Conservation (phyloP, 2,113 vertebrate species). For the Colius striatus region DNA sequence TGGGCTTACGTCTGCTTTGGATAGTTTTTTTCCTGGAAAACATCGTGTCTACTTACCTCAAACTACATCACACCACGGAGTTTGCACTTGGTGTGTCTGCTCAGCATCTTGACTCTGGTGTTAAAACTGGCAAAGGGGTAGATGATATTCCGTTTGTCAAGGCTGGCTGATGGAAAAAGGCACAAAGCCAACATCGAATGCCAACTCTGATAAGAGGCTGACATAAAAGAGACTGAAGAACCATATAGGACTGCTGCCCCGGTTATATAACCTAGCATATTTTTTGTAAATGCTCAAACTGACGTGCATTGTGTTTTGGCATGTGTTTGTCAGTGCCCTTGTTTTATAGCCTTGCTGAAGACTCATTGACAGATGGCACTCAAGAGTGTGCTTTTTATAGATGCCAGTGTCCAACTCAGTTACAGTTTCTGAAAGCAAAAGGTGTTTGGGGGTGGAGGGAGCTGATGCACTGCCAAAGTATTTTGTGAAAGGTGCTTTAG, state of each 20-base stretch:
- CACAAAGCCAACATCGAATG: conserved; percentile 18
- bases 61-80: not conserved
- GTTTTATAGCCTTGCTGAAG: conserved; percentile 60
- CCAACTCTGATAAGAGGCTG: conserved; percentile 55
- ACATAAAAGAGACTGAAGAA: not conserved
- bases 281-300: conserved; percentile 15
- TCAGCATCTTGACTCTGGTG: conserved; percentile 31
- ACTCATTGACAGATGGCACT: conserved; percentile 52
- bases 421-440: conserved; percentile 61
- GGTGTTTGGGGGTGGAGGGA: conserved; percentile 55
- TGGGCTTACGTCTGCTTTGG: not conserved
- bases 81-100: not conserved
- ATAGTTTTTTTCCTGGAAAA: conserved; percentile 30
- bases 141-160: conserved; percentile 8
- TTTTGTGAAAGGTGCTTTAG: conserved; percentile 57
- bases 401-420: conserved; percentile 27
- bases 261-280: not conserved
- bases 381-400: conserved; percentile 72
- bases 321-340: conserved; percentile 37
- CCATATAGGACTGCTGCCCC: not conserved
- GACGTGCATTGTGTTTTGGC: conserved; percentile 36
- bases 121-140: conserved; percentile 45
- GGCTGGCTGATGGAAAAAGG: conserved; percentile 26
- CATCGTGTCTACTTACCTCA: not conserved
- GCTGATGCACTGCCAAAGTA: conserved; percentile 35